phyloP scores from a whole-genome alignment of 2,113 vertebrate species.

The Sylvia atricapilla region DNA sequence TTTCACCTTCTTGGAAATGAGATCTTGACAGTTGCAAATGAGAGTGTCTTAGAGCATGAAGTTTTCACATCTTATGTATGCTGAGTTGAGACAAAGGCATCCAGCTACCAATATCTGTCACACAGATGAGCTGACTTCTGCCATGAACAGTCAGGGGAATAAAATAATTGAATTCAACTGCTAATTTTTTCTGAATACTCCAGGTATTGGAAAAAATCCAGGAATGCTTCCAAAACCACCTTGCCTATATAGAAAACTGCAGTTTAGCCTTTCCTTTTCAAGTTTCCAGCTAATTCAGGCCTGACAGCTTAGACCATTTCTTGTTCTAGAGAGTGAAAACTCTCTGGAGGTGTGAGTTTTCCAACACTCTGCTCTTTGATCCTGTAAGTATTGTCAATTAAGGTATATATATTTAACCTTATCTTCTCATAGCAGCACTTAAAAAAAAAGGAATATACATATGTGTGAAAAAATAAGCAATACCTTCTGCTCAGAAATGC shows the following conservation, averaged over 20 bases:
- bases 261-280: background rate
- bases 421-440: background rate
- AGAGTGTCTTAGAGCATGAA: background rate
- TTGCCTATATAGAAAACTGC: background rate
- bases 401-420: background rate
- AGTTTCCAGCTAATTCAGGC: background rate
- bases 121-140: background rate
- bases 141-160: background rate
- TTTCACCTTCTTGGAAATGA: background rate
- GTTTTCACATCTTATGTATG: accelerated
- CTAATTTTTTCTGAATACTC: background rate
- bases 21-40: background rate
- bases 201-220: background rate
- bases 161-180: background rate
- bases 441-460: accelerated
- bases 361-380: background rate
- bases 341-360: background rate
- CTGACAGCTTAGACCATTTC: background rate
- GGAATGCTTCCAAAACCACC: background rate
- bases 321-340: background rate
- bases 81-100: background rate
- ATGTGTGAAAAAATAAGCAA: background rate
- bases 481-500: background rate
- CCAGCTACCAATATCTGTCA: background rate
- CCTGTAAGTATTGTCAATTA: background rate